phyloP scores from a whole-genome alignment of 2,113 vertebrate species.

The Eidolon helvum region DNA sequence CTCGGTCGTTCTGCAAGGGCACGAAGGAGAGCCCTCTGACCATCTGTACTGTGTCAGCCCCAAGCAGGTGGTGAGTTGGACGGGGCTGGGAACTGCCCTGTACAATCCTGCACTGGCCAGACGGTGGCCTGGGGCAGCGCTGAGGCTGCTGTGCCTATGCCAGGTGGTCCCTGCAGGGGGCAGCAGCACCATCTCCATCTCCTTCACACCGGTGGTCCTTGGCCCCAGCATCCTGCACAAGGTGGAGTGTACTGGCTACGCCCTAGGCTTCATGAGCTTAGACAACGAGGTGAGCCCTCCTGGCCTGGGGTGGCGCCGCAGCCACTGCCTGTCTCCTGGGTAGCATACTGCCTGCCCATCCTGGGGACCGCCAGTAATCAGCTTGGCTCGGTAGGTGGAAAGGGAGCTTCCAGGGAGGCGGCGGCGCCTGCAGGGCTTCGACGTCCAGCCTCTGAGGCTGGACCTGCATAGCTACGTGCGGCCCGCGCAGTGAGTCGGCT shows the following conservation, averaged over 20 bases:
- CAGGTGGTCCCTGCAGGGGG: conserved; percentile 92
- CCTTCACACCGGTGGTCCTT: conserved; percentile 89
- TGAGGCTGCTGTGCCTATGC: not conserved
- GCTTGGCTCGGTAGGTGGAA: conserved; percentile 77
- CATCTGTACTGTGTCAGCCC: conserved; percentile 90
- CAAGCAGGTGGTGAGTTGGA: conserved; percentile 87
- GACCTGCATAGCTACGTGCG: conserved; percentile 84
- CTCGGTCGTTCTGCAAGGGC: conserved; percentile 85
- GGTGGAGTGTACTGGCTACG: conserved; percentile 81
- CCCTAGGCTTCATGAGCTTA: conserved; percentile 92
- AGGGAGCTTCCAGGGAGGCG: conserved; percentile 84
- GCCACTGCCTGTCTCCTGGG: not conserved
- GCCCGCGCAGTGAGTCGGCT: conserved; percentile 4
- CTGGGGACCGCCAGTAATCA: not conserved
- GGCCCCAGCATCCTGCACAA: conserved; percentile 61
- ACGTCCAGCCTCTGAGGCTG: conserved; percentile 83
- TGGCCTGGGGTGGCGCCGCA: not conserved
- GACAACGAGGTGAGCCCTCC: conserved; percentile 85
- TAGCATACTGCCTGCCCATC: not conserved
- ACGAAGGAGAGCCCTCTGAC: conserved; percentile 86
- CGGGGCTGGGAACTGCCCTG: rapidly evolving
- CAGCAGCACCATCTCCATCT: conserved; percentile 83
- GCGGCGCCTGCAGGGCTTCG: conserved; percentile 81
- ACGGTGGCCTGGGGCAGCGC: not conserved
- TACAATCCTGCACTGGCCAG: rapidly evolving